Evolutionary conservation across 2,888 invertebrate species (phyloP).

Genomic region (Ennomos erosarius): DNA sequence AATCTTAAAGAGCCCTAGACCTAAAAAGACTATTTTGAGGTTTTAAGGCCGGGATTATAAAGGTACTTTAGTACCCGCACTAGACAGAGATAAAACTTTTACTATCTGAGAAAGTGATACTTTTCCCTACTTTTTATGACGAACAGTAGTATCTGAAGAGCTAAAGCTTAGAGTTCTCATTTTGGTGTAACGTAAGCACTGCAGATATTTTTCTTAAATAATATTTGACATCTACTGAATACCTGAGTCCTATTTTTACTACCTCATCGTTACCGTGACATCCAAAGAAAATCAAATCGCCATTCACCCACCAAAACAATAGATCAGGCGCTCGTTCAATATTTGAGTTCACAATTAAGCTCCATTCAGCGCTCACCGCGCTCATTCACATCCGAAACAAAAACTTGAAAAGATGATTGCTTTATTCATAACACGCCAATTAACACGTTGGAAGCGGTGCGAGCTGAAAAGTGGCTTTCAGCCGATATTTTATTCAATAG

Average conservation of each 20-base stretch:
- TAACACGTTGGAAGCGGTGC: slow-evolving; percentile 13
- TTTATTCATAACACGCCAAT: slow-evolving; percentile 22
- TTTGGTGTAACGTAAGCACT: background rate
- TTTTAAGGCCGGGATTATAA: slow-evolving; percentile 11
- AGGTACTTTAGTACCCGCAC: slow-evolving; percentile 12
- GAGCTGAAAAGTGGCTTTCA: slow-evolving; percentile 21
- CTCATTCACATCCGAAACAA: slow-evolving; percentile 4
- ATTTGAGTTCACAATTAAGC: slow-evolving; percentile 12
- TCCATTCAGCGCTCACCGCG: background rate
- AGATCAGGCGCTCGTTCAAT: background rate
- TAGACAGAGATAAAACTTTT: slow-evolving; percentile 21
- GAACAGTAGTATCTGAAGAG: slow-evolving; percentile 3
- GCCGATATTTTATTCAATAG: slow-evolving; percentile 18
- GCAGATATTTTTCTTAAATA: no score
- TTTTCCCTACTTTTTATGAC: background rate
- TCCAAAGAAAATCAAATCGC: no score
- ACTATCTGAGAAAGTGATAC: slow-evolving; percentile 3
- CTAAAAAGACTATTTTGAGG: slow-evolving; percentile 4
- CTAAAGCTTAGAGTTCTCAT: background rate
- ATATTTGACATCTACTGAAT: no score
- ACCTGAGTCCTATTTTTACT: no score
- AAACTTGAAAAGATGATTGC: slow-evolving; percentile 15
- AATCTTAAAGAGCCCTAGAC: background rate
- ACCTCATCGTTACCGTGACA: no score
- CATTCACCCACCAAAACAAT: background rate